Base-by-base conservation (phyloP, 35 echinoderm and acorn worm species). In the Hemicentrotus pulcherrimus region DNA sequence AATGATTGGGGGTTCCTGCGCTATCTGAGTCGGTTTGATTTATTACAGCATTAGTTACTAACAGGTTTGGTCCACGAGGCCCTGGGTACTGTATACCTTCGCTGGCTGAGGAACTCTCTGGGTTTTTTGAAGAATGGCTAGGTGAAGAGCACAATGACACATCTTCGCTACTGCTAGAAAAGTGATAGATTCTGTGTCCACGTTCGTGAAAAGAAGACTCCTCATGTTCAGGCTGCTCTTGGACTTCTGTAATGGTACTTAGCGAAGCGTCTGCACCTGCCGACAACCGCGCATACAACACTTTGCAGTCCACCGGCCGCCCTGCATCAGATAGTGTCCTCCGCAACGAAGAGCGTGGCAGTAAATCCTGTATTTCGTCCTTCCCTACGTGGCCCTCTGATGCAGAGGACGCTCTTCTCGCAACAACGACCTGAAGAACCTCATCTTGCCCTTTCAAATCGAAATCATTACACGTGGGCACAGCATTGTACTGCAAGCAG, bases 221-320 rank as follows among this genome's bases (percentile, higher is more conserved):
- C 46, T 47, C 88, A 47, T 22, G 46, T 18, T 90, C 88, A 9
- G 88, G 88, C 12, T 90, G 88, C 33, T 90, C 88, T 41, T 90
- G 88, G 32, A 90, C 88, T 90, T 90, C 88, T 90, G 88, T 90
- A 47, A 90, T 90, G n/a, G 88, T 90, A 90, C 88, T 90, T 4
- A 90, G 88, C 19, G 88, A 90, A 41, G 88, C 46, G 7, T 90
- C 88, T 45, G 32, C 88, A 47, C 88, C 88, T 3, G 46, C 46
- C 12, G 88, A 32, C 9, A 90, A 47, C 32, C 88, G 88, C 24
- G 88, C 88, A 90, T 90, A 90, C n/a, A 90, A 41, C 88, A 90
- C 88, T 47, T 90, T 90, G 88, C 88, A 90, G 88, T 90, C 88
- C 31, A 90, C 88, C 5, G 65, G 65, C 19, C 46, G 12, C 32